A percentile compares a stretch with the other conserved stretches of the same genome.
These are phyloP conservation scores for Heteronetta atricapilla DNA, from an alignment of 2,113 vertebrate species.

Conservation along the genomic window DNA sequence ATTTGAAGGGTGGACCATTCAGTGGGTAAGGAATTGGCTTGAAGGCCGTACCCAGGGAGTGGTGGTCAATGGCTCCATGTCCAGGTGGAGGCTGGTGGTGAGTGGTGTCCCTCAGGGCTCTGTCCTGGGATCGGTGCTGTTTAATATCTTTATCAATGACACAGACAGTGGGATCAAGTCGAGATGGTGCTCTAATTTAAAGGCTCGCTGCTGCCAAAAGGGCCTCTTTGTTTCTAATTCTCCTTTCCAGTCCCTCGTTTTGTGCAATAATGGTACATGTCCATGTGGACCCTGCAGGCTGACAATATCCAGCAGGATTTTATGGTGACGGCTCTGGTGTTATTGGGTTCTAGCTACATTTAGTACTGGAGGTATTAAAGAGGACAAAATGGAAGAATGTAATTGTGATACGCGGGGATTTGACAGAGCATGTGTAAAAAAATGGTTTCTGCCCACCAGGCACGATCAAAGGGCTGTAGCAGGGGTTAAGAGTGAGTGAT, in stretches of 20 bases:
- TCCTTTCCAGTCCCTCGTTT: background rate
- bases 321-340: background rate
- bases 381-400: background rate
- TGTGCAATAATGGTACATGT: background rate
- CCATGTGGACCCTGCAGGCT: background rate
- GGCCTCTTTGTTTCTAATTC: background rate
- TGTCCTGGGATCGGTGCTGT: no score
- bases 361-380: background rate
- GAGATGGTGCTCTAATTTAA: background rate
- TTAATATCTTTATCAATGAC: no score
- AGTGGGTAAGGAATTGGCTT: no score
- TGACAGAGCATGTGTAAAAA: background rate
- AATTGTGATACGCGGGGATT: background rate
- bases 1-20: no score
- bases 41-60: no score
- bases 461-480: background rate
- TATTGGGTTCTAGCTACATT: background rate
- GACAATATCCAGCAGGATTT: background rate
- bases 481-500: background rate
- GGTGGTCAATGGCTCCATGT: no score
- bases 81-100: no score
- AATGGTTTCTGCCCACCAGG: background rate
- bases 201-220: background rate
- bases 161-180: no score
- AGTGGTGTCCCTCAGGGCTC: no score